Evolutionary conservation across 1,140 invertebrate genomes (phyloP).

Genomic region (Coelopa frigida): DNA sequence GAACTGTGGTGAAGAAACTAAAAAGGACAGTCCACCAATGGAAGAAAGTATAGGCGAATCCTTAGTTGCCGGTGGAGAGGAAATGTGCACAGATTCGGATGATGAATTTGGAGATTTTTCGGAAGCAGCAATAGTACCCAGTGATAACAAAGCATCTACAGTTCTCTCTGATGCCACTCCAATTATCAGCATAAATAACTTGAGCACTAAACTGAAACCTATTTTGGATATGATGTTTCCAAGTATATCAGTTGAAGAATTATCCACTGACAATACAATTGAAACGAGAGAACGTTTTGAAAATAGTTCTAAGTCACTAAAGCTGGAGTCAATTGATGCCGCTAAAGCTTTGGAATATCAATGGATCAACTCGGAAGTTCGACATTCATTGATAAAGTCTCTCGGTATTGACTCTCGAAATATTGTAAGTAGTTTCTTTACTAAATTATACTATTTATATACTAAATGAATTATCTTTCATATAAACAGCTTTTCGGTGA

Average conservation of each 20-base stretch:
- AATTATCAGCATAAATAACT: conserved; percentile 47
- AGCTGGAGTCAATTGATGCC: conserved; percentile 37
- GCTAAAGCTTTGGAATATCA: conserved; percentile 40
- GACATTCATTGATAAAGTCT: conserved; percentile 51
- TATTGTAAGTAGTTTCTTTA: conserved; percentile 58
- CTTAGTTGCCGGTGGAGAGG: conserved; percentile 16
- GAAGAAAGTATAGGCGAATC: too few relatives aligned
- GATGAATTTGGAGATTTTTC: conserved; percentile 55
- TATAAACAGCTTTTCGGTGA: conserved; percentile 70
- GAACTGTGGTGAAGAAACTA: conserved; percentile 10
- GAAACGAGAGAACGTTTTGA: conserved; percentile 8
- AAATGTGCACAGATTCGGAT: conserved; percentile 42
- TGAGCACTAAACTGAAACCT: conserved; percentile 48
- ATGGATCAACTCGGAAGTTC: conserved; percentile 44
- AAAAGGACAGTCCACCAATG: conserved; percentile 19
- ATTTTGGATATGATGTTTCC: conserved; percentile 44
- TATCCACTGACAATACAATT: conserved; percentile 23
- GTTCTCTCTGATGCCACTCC: conserved; percentile 11
- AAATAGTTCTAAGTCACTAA: conserved; percentile 16
- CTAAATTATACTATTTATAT: conserved; percentile 12
- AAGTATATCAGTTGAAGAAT: conserved; percentile 5
- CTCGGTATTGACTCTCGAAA: conserved; percentile 75
- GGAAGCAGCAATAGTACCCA: conserved; percentile 45
- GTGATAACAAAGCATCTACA: too few relatives aligned
- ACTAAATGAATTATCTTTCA: conserved; percentile 23